Evolutionary conservation across 1,140 invertebrate species (phyloP).

Genomic region (Saccostrea echinata): DNA sequence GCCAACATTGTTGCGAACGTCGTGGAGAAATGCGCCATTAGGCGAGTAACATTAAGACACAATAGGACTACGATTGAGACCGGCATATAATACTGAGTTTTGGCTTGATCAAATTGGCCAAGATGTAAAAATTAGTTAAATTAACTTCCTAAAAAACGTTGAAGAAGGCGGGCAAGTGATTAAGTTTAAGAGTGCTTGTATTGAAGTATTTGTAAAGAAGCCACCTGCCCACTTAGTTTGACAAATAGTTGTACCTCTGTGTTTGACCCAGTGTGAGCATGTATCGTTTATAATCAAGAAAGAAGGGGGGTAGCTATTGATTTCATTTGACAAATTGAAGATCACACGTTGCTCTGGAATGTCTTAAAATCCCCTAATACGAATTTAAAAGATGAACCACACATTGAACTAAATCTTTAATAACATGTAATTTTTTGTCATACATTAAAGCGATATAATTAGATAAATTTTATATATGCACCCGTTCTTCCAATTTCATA

Average conservation of each 20-base stretch:
- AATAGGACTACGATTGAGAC: background rate
- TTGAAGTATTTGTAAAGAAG: background rate
- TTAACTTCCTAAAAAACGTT: slow-evolving; percentile 25
- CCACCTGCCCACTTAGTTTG: slow-evolving; percentile 4
- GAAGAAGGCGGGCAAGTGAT: background rate
- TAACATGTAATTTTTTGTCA: slow-evolving; percentile 24
- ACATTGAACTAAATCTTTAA: slow-evolving; percentile 1
- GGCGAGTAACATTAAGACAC: slow-evolving; percentile 7
- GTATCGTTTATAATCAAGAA: slow-evolving; percentile 30
- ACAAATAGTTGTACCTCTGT: slow-evolving; percentile 19
- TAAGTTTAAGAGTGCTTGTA: background rate
- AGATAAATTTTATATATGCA: background rate
- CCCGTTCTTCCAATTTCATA: slow-evolving; percentile 1
- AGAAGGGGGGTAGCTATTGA: background rate
- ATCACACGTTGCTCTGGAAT: background rate
- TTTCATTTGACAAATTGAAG: slow-evolving; percentile 6
- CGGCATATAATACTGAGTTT: background rate
- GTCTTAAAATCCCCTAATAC: background rate
- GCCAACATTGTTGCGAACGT: slow-evolving; percentile 18
- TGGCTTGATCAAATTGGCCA: slow-evolving; percentile 13
- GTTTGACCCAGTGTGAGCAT: background rate
- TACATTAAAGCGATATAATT: background rate
- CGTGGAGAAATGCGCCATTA: slow-evolving; percentile 28
- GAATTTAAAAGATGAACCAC: background rate
- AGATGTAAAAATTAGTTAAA: slow-evolving; percentile 29